Conservation (phyloP, 2,888 invertebrate species). For the Boloria euphrosyne region DNA sequence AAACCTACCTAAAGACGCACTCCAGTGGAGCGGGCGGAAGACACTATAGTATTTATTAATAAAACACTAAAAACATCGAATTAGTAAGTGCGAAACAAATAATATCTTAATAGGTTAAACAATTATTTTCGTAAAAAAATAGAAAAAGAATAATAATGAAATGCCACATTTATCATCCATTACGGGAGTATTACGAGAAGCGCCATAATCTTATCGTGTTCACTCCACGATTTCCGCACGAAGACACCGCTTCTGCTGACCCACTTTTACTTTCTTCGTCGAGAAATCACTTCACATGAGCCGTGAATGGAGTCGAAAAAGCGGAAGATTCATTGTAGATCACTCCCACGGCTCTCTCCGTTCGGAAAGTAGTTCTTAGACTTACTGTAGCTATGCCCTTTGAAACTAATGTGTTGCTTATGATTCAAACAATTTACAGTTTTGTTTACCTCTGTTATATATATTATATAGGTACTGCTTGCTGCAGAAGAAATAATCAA, state of each 20-base stretch:
- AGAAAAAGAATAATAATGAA: not conserved
- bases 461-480: not conserved
- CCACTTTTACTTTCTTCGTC: conserved; percentile 77
- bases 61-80: no score
- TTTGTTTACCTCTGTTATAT: not conserved
- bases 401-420: conserved; percentile 16
- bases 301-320: conserved; percentile 70
- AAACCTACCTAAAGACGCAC: no score
- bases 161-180: conserved; percentile 25
- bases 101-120: no score
- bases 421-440: not conserved
- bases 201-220: conserved; percentile 37
- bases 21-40: no score
- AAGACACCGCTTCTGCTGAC: conserved; percentile 55
- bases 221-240: conserved; percentile 45
- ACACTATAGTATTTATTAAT: no score
- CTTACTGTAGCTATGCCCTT: conserved; percentile 20
- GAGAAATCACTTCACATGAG: conserved; percentile 75
- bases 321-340: conserved; percentile 68
- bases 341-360: conserved; percentile 71
- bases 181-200: conserved; percentile 37
- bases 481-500: not conserved
- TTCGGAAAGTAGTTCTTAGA: conserved; percentile 47
- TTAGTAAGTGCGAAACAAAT: no score
- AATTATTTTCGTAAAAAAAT: not conserved